Evolutionary conservation across 2,113 vertebrate species (phyloP).

Genomic region (Xenopus laevis): DNA sequence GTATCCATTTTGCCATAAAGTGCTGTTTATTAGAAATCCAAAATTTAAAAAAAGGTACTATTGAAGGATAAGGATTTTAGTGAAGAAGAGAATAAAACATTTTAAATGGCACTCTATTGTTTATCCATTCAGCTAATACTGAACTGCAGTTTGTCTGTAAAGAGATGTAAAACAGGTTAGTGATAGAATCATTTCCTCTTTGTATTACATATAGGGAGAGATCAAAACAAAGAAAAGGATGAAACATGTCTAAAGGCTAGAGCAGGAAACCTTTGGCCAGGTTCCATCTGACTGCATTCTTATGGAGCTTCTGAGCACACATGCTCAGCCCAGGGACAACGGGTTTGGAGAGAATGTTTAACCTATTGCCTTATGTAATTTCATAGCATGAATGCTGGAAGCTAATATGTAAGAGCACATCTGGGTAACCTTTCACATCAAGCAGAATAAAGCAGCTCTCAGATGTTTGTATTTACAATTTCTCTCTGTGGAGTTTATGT

Average conservation of each 20-base stretch:
- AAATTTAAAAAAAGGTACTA: too few relatives aligned
- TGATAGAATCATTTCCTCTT: constrained; percentile 60
- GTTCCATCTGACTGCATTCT: constrained; percentile 36
- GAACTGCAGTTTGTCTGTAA: too few relatives aligned
- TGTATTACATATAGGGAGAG: constrained; percentile 51
- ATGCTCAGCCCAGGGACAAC: constrained; percentile 36
- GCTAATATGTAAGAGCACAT: constrained; percentile 34
- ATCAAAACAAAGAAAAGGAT: constrained; percentile 37
- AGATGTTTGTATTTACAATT: constrained; percentile 34
- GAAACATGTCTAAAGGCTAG: constrained; percentile 36
- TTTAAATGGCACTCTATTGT: too few relatives aligned
- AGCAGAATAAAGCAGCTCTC: constrained; percentile 32
- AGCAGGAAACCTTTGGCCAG: constrained; percentile 38
- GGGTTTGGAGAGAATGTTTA: constrained; percentile 38
- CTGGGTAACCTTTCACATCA: constrained; percentile 43
- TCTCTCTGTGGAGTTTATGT: constrained; percentile 17
- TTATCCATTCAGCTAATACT: too few relatives aligned
- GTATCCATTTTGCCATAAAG: too few relatives aligned
- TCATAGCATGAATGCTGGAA: constrained; percentile 42
- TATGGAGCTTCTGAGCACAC: constrained; percentile 36
- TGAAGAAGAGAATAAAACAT: too few relatives aligned
- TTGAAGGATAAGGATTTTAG: too few relatives aligned
- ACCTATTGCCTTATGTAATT: constrained; percentile 44
- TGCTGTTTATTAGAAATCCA: too few relatives aligned
- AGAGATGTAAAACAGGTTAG: constrained; percentile 30